Conservation (phyloP, 2,888 invertebrate genomes). For the Philaethria dido region DNA sequence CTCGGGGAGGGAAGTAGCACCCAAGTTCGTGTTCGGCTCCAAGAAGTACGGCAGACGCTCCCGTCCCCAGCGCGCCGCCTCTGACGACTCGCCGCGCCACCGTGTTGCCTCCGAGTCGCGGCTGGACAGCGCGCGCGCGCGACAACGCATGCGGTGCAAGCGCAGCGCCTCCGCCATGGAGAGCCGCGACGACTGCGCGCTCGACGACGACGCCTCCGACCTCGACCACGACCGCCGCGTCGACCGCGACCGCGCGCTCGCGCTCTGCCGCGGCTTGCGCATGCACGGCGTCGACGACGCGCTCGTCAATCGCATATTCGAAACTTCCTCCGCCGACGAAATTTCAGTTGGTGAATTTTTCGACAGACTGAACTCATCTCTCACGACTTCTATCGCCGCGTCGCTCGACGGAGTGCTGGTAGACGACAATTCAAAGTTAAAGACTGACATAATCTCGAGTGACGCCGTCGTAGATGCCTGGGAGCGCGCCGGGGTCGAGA, state of each 20-base stretch:
- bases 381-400: slow-evolving; percentile 63
- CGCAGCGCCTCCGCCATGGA: slow-evolving; percentile 68
- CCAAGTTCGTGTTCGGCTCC: slow-evolving; percentile 88
- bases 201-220: slow-evolving; percentile 45
- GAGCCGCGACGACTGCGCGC: slow-evolving; percentile 45
- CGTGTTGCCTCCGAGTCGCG: slow-evolving; percentile 68
- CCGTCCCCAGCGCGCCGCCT: slow-evolving; percentile 77
- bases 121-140: slow-evolving; percentile 56
- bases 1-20: slow-evolving; percentile 88
- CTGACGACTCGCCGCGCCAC: slow-evolving; percentile 52
- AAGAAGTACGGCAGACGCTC: slow-evolving; percentile 91
- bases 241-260: slow-evolving; percentile 64
- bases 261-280: slow-evolving; percentile 66
- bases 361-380: slow-evolving; percentile 65
- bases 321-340: slow-evolving; percentile 55
- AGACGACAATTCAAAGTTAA: slow-evolving; percentile 34
- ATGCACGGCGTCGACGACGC: slow-evolving; percentile 68
- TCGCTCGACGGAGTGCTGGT: slow-evolving; percentile 44
- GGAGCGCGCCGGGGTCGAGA: slow-evolving; percentile 87
- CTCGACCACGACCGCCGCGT: slow-evolving; percentile 68
- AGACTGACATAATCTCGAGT: slow-evolving; percentile 58
- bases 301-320: slow-evolving; percentile 67
- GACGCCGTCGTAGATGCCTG: slow-evolving; percentile 87
- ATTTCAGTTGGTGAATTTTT: slow-evolving; percentile 78
- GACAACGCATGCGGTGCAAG: slow-evolving; percentile 59